A percentile compares a stretch with the other conserved stretches of the same genome.
phyloP scores from a whole-genome alignment of 2,797 vertebrate genomes.

The Sebastes nivosus region DNA sequence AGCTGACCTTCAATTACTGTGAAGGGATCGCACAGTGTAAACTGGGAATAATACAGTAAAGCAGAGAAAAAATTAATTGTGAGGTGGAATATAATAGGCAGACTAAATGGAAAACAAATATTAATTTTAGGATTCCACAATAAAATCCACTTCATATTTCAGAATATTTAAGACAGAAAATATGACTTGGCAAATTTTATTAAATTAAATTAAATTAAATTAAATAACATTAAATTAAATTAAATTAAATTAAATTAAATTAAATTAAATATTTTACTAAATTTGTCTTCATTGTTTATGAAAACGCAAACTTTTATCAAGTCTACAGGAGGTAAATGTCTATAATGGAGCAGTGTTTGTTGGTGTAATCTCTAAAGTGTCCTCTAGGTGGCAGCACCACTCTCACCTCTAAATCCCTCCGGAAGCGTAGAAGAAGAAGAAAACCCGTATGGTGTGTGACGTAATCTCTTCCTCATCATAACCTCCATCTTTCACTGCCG shows the following conservation, averaged over 20 bases:
- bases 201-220: no score
- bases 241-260: no score
- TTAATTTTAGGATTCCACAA: neutral
- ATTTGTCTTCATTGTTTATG: neutral
- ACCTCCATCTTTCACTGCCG: constrained; percentile 74
- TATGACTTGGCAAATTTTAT: no score
- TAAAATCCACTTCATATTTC: neutral
- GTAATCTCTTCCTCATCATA: constrained; percentile 65
- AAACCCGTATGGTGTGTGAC: constrained; percentile 62
- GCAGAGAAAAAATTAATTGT: neutral
- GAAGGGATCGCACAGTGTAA: neutral
- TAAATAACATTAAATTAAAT: no score
- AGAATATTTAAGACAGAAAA: no score
- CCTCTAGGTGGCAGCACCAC: constrained; percentile 40
- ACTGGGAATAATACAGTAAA: neutral
- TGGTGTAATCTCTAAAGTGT: neutral
- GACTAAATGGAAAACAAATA: neutral
- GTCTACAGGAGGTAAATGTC: neutral
- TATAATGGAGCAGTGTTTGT: neutral
- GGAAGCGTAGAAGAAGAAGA: constrained; percentile 33
- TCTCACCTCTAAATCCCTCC: no score
- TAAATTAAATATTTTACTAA: neutral
- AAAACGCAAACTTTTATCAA: neutral
- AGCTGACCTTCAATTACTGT: neutral
- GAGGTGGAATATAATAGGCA: neutral